Conservation (phyloP, 2,888 invertebrate species). For the Tryphoninae sp. region DNA sequence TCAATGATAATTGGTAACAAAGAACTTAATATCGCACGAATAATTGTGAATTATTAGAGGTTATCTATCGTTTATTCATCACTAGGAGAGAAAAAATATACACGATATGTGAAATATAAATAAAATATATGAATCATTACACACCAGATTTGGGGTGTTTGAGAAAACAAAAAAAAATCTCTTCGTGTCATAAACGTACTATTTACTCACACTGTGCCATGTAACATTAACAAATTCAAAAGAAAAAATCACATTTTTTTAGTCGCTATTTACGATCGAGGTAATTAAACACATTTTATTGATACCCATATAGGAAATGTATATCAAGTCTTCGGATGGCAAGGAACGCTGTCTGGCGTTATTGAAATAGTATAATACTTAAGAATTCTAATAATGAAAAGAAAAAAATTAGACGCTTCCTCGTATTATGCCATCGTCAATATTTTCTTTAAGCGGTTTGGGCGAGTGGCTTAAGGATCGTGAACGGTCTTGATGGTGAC, state of each 20-base stretch:
- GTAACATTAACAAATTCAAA: constrained; percentile 16
- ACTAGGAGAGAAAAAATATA: constrained; percentile 28
- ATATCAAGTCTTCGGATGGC: constrained; percentile 50
- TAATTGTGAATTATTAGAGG: neutral
- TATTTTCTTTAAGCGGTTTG: constrained; percentile 8
- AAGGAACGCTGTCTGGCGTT: constrained; percentile 39
- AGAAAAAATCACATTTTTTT: constrained; percentile 44
- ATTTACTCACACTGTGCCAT: constrained; percentile 22
- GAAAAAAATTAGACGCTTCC: constrained; percentile 1
- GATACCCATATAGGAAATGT: constrained; percentile 27
- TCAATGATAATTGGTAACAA: constrained; percentile 41
- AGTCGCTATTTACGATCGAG: constrained; percentile 22
- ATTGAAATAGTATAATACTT: constrained; percentile 38
- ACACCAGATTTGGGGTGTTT: constrained; percentile 11
- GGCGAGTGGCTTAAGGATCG: constrained; percentile 74
- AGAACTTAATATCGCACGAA: neutral
- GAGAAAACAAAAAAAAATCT: constrained; percentile 17
- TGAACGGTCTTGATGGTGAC: constrained; percentile 85
- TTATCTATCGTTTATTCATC: constrained; percentile 34
- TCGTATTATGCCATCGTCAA: constrained; percentile 30
- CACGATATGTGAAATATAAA: constrained; percentile 23
- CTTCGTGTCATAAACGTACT: constrained; percentile 8
- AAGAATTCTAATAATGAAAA: constrained; percentile 19
- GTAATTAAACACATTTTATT: constrained; percentile 17
- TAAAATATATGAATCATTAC: constrained; percentile 7